Conservation (phyloP, 2,113 vertebrate species). For the Python bivittatus region DNA sequence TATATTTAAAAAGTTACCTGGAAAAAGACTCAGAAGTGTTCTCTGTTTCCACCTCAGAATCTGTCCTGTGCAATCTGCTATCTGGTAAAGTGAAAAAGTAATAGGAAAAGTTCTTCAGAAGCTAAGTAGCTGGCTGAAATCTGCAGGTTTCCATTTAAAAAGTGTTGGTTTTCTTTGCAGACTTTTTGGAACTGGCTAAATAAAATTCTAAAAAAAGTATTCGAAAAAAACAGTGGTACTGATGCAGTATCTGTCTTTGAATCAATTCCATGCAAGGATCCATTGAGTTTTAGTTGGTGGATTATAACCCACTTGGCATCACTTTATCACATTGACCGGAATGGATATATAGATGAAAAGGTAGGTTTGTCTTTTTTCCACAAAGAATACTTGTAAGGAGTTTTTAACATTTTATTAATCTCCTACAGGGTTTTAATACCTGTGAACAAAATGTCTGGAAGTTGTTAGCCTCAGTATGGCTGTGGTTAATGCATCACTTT, state of each 20-base stretch:
- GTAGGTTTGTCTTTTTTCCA: slow-evolving; percentile 64
- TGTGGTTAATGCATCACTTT: too few species aligned
- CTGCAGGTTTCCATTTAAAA: neutral
- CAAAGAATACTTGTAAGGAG: neutral
- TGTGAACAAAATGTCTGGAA: neutral
- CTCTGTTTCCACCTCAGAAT: neutral
- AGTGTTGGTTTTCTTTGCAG: slow-evolving; percentile 66
- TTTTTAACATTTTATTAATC: neutral
- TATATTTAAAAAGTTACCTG: neutral
- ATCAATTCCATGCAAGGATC: slow-evolving; percentile 82
- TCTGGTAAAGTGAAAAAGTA: neutral
- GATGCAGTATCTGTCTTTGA: slow-evolving; percentile 50
- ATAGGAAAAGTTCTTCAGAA: neutral
- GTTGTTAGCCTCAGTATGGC: neutral
- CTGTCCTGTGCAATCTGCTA: neutral
- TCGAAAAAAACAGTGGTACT: slow-evolving; percentile 59
- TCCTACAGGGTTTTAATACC: neutral
- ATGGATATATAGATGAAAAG: slow-evolving; percentile 79
- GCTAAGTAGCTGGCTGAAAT: neutral
- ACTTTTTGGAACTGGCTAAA: slow-evolving; percentile 90
- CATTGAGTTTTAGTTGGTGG: slow-evolving; percentile 93
- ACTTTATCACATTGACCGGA: slow-evolving; percentile 82
- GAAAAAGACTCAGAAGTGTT: neutral
- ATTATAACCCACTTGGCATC: slow-evolving; percentile 84
- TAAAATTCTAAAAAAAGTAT: slow-evolving; percentile 73